A percentile compares a stretch with the other conserved stretches of the same genome.
phyloP scores from a whole-genome alignment of 2,797 vertebrate genomes.

The Pitangus sulphuratus region DNA sequence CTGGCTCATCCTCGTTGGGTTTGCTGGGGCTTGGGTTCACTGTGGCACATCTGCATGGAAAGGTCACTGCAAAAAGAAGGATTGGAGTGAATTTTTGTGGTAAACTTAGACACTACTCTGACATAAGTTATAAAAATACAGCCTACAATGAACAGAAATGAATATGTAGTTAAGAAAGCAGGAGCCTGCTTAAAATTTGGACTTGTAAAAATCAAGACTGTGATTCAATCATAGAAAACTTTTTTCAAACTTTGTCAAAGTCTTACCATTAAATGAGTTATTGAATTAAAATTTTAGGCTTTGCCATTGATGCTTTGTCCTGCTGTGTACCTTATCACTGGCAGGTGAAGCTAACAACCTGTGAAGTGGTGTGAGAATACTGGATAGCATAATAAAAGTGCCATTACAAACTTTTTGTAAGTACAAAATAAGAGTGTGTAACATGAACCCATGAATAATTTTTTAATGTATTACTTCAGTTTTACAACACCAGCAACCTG shows the following conservation, averaged over 20 bases:
- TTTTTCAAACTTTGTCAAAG: background rate
- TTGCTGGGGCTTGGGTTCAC: background rate
- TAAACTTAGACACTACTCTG: background rate
- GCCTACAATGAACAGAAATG: background rate
- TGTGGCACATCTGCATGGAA: background rate
- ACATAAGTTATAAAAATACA: slow-evolving; percentile 26
- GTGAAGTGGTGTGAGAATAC: background rate
- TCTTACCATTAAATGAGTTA: background rate
- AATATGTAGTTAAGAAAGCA: background rate
- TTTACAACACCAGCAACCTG: background rate
- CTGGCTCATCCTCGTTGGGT: slow-evolving; percentile 10
- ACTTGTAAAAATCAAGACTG: background rate
- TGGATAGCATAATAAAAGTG: background rate
- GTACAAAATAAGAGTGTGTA: background rate
- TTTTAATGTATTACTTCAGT: background rate
- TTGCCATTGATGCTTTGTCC: background rate
- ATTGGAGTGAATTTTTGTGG: background rate
- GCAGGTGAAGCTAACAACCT: background rate
- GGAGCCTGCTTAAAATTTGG: background rate
- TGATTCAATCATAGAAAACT: background rate
- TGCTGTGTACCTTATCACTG: background rate
- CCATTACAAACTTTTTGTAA: background rate
- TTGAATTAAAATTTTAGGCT: background rate
- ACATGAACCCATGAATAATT: background rate
- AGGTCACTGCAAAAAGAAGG: background rate